These are phyloP conservation scores for Coelinius sp. DNA, from an alignment of 2,888 invertebrate species.

Conservation along the genomic window DNA sequence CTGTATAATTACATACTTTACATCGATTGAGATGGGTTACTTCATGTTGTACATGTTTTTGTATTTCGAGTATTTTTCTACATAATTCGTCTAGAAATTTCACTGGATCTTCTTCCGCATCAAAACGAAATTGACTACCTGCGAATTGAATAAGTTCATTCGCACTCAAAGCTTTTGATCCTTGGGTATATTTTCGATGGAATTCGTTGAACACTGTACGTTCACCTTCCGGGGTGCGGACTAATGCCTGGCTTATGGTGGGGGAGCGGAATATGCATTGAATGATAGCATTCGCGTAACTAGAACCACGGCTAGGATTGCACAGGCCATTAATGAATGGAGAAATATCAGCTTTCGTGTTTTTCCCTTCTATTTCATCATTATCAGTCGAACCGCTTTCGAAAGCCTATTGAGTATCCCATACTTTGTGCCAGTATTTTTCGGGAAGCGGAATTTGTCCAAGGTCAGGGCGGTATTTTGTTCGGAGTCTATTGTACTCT, in stretches of 20 bases:
- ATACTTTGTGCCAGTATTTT: neutral
- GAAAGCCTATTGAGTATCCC: neutral
- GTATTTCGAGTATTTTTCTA: neutral
- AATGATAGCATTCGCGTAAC: neutral
- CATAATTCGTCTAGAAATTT: neutral
- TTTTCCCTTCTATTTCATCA: neutral
- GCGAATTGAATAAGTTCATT: neutral
- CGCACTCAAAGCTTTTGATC: neutral
- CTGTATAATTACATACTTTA: neutral
- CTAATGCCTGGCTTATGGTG: neutral
- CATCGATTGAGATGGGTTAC: neutral
- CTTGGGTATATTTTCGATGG: neutral
- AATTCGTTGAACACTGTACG: neutral
- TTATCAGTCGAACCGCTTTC: neutral
- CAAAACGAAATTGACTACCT: too few relatives aligned
- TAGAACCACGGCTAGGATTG: neutral
- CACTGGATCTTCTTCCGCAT: too few relatives aligned
- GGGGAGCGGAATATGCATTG: neutral
- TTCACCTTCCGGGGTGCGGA: neutral
- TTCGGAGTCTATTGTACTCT: too few relatives aligned
- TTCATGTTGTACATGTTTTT: neutral
- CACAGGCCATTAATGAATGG: neutral
- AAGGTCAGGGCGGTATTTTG: slow-evolving; percentile 10
- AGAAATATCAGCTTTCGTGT: neutral
- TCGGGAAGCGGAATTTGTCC: neutral